Conservation (phyloP, 2,888 invertebrate species). For the Trachelus iudaicus region DNA sequence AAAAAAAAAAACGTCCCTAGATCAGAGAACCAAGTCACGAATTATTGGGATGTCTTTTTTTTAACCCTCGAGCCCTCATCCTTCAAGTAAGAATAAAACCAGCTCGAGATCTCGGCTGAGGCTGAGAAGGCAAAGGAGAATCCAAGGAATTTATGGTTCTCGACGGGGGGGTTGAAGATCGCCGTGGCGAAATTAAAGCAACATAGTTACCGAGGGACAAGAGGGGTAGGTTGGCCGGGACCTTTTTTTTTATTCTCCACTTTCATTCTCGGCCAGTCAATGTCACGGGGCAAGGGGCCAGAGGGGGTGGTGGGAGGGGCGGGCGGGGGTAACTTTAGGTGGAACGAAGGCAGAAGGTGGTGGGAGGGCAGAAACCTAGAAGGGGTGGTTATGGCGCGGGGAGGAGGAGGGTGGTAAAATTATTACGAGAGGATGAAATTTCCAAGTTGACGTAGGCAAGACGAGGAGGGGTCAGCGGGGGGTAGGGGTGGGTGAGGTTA, state of each 20-base stretch:
- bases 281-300: background rate
- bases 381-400: conserved; percentile 14
- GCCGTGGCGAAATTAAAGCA: conserved; percentile 2
- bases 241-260: too few relatives aligned
- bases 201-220: background rate
- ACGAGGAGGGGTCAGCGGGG: conserved; percentile 22
- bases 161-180: conserved; percentile 16
- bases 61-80: too few relatives aligned
- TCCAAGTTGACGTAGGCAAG: conserved; percentile 52
- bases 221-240: background rate
- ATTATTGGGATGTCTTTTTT: too few relatives aligned
- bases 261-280: too few relatives aligned
- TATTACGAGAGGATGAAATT: conserved; percentile 62
- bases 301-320: background rate
- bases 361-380: background rate
- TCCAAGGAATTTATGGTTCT: background rate
- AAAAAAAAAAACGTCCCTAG: too few relatives aligned
- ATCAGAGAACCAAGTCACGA: too few relatives aligned
- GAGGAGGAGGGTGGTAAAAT: conserved; percentile 40
- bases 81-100: too few relatives aligned
- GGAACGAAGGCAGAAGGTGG: too few relatives aligned
- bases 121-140: too few relatives aligned
- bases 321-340: too few relatives aligned
- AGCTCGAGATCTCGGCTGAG: too few relatives aligned
- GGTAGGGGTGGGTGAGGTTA: conserved; percentile 2